phyloP scores from a whole-genome alignment of 2,888 invertebrate species.

The Drosophila helvetica region DNA sequence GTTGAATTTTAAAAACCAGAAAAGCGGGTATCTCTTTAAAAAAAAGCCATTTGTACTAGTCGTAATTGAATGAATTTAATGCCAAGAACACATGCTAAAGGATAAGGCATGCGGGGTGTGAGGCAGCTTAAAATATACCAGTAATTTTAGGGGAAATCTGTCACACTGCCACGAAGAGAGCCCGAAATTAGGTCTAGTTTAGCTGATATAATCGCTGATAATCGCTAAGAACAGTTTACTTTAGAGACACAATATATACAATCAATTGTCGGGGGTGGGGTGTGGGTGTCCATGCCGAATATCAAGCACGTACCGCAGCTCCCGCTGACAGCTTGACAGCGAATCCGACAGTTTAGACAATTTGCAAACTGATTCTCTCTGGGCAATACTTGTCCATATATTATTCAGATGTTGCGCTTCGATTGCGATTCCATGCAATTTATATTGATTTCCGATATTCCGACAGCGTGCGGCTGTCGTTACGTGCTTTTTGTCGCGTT shows the following conservation, averaged over 20 bases:
- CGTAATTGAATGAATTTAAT: neutral
- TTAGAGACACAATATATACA: neutral
- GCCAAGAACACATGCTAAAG: neutral
- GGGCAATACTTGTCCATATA: slow-evolving; percentile 15
- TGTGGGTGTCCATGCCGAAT: neutral
- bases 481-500: slow-evolving; percentile 69
- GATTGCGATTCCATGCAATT: slow-evolving; percentile 27
- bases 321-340: slow-evolving; percentile 31
- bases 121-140: too few species aligned
- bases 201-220: neutral
- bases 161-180: neutral
- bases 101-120: neutral
- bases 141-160: too few species aligned
- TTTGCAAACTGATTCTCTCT: slow-evolving; percentile 25
- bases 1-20: neutral
- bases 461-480: slow-evolving; percentile 26
- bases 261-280: neutral
- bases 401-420: slow-evolving; percentile 15
- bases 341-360: slow-evolving; percentile 33
- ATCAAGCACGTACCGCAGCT: neutral
- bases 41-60: neutral
- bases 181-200: neutral
- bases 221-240: neutral
- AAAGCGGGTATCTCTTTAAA: neutral
- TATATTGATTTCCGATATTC: slow-evolving; percentile 71